phyloP scores from a whole-genome alignment of 2,113 vertebrate species.

The Halcyon senegalensis region DNA sequence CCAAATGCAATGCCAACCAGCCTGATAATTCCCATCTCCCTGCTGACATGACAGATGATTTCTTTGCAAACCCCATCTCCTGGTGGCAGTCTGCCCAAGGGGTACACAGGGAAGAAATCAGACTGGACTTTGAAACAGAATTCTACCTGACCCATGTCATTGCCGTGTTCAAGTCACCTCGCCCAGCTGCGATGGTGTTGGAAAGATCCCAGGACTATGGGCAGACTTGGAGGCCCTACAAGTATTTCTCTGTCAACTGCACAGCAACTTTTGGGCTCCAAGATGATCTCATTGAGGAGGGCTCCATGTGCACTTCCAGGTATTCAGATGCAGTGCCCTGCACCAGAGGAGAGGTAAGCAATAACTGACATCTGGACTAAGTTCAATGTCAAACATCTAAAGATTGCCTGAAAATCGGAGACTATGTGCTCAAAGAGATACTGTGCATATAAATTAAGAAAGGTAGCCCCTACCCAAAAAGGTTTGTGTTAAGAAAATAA shows the following conservation, averaged over 20 bases:
- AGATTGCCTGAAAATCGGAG: background rate
- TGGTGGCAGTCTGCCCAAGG: slow-evolving; percentile 87
- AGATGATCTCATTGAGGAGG: slow-evolving; percentile 79
- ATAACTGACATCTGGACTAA: background rate
- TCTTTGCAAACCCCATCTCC: slow-evolving; percentile 81
- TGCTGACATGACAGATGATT: slow-evolving; percentile 84
- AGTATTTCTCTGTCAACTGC: slow-evolving; percentile 87
- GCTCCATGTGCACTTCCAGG: slow-evolving; percentile 85
- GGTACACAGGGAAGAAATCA: slow-evolving; percentile 81
- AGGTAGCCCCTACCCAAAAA: background rate
- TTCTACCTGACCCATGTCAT: slow-evolving; percentile 88
- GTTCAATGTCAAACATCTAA: background rate
- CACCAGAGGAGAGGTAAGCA: slow-evolving; percentile 86
- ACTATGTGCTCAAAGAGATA: background rate
- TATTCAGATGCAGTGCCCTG: slow-evolving; percentile 83
- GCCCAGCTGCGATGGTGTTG: slow-evolving; percentile 85
- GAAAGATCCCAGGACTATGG: slow-evolving; percentile 87
- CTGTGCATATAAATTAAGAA: background rate
- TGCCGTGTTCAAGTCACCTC: slow-evolving; percentile 85
- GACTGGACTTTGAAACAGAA: slow-evolving; percentile 82
- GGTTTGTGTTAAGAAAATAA: background rate
- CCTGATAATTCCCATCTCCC: slow-evolving; percentile 77
- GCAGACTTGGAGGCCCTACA: slow-evolving; percentile 83
- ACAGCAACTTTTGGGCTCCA: slow-evolving; percentile 81
- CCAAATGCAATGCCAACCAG: slow-evolving; percentile 73